phyloP scores from a whole-genome alignment of 1,140 invertebrate genomes.

The Bombus confusus region DNA sequence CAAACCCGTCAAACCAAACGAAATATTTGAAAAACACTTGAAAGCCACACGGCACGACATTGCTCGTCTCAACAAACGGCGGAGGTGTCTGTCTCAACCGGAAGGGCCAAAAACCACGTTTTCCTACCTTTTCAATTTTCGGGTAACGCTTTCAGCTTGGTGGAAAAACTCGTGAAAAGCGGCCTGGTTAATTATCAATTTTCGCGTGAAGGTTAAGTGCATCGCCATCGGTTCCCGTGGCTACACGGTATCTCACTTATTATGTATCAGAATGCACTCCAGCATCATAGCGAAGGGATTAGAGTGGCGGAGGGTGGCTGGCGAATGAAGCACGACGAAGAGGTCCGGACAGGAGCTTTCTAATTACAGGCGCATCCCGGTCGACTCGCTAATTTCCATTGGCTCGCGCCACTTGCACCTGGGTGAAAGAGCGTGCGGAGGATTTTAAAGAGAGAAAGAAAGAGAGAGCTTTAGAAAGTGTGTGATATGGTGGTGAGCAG shows the following conservation, averaged over 20 bases:
- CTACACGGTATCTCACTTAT: background rate
- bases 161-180: background rate
- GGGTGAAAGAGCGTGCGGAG: background rate
- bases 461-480: too few species aligned
- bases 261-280: slow-evolving; percentile 4
- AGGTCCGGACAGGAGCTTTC: background rate
- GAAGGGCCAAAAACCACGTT: background rate
- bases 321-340: background rate
- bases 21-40: background rate
- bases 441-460: background rate
- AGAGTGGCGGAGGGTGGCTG: background rate
- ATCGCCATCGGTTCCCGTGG: background rate
- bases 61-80: background rate
- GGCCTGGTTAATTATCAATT: background rate
- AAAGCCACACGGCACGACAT: too few species aligned
- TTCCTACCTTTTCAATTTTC: background rate
- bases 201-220: background rate
- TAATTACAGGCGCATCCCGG: slow-evolving; percentile 14
- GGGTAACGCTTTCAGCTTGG: background rate
- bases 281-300: background rate
- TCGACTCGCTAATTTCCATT: slow-evolving; percentile 19
- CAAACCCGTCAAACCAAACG: background rate
- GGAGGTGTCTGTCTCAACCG: background rate
- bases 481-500: background rate
- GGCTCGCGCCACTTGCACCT: background rate